Base-by-base conservation (phyloP, 35 echinoderm and acorn worm species). In the Ophioderma brevispina region DNA sequence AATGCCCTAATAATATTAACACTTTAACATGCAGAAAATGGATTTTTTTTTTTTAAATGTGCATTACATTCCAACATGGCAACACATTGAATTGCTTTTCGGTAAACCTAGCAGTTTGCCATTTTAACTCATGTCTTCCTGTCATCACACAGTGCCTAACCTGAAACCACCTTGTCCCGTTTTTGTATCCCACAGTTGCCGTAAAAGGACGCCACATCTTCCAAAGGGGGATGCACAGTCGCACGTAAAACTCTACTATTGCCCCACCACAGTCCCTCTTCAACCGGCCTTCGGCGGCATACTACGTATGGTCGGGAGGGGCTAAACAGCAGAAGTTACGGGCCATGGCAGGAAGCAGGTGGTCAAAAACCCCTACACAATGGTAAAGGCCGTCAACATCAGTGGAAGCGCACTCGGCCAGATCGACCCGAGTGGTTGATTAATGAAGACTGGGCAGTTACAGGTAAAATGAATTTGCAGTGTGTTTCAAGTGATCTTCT, bases 301-400 rank as follows among this genome's bases (percentile, higher is more conserved):
- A 93, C 31, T 64, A 93, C 78, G 77, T 90, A 19, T 95, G 95
- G 97, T 78, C 93, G 31, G 86, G 94, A 23, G 97, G 95, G 56
- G 94, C 93, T 79, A 98, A 98, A 77, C 96, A 98, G 90, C 96
- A 98, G 88, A 94, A 98, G 92, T 86, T 98, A 31, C 78, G 93
- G 18, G 91, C 90, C 39, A 87, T 99, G 94, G 91, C 91, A 25
- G 92, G 17, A 95, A 99, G 78, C 97, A 90, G 23, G 88, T 92
- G 52, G 86, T 94, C 77, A 99, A n/a, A n/a, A 99, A 43, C 93
- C 97, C 0, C 76, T 95, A 31, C 94, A 89, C 59, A 83, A 88
- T 0, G 94, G 13, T 90, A 99, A 30, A 89, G 88, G 36, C 95
- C 95, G 0, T 42, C 91, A 0, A 80, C 87, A n/a, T 30, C 83